Evolutionary conservation across 2,888 invertebrate genomes (phyloP).

Genomic region (Sesamia inferens): DNA sequence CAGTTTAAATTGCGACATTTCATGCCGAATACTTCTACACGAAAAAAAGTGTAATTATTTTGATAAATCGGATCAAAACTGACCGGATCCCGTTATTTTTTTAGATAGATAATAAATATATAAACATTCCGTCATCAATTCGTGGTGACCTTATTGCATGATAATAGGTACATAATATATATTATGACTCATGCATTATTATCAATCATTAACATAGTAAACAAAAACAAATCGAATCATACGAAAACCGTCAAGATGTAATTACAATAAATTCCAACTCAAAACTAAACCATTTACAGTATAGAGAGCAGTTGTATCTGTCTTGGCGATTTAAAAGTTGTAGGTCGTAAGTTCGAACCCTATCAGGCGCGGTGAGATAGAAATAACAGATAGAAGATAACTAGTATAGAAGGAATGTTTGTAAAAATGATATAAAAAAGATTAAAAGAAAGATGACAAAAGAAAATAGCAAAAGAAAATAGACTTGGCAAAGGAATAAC

Average conservation of each 20-base stretch:
- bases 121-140: slow-evolving; percentile 23
- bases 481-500: no score
- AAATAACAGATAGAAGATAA: no score
- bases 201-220: slow-evolving; percentile 35
- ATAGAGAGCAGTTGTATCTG: no score
- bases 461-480: no score
- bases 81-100: slow-evolving; percentile 14
- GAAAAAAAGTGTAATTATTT: neutral
- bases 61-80: neutral
- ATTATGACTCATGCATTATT: slow-evolving; percentile 42
- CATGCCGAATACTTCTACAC: neutral
- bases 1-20: neutral
- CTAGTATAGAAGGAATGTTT: no score
- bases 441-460: no score
- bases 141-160: slow-evolving; percentile 27
- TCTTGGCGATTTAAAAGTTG: no score
- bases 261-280: no score
- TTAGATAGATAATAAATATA: neutral
- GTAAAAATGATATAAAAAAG: no score
- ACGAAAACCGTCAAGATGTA: slow-evolving; percentile 12
- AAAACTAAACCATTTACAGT: no score
- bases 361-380: no score
- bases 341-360: no score
- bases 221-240: slow-evolving; percentile 35
- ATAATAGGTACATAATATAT: slow-evolving; percentile 5